These are phyloP conservation scores for Toxotes lorentzi DNA, from an alignment of 2,797 vertebrate species.

Conservation along the genomic window DNA sequence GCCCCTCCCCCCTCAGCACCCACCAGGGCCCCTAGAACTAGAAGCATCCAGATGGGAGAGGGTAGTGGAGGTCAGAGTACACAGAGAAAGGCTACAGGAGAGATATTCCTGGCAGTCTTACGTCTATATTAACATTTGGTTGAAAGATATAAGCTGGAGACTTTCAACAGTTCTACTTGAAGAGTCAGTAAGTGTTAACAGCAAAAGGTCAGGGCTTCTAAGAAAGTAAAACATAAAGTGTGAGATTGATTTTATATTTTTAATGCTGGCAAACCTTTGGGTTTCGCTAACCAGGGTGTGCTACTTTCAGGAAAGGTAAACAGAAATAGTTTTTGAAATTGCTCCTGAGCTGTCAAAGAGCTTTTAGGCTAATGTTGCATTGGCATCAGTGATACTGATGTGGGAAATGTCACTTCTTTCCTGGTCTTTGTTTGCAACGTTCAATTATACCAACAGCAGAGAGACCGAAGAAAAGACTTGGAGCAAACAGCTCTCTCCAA, in stretches of 20 bases:
- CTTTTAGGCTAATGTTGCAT: not conserved
- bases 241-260: not conserved
- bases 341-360: not conserved
- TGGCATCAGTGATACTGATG: not conserved
- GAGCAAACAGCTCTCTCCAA: not conserved
- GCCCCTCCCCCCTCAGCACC: slow-evolving; percentile 9
- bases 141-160: slow-evolving; percentile 42
- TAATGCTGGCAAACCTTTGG: not conserved
- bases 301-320: not conserved
- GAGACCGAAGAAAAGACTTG: not conserved
- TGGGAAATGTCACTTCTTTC: not conserved
- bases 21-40: slow-evolving; percentile 6
- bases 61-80: slow-evolving; percentile 31
- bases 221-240: not conserved
- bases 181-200: slow-evolving; percentile 4
- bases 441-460: not conserved
- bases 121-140: slow-evolving; percentile 21
- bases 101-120: not conserved
- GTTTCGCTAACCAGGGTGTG: not conserved
- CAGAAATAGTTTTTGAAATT: not conserved
- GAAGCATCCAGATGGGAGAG: slow-evolving; percentile 9
- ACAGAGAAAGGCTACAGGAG: not conserved
- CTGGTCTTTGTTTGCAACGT: not conserved
- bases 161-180: not conserved
- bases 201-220: slow-evolving; percentile 15